Base-by-base conservation (phyloP, 2,888 invertebrate species). In the Hedya salicella region DNA sequence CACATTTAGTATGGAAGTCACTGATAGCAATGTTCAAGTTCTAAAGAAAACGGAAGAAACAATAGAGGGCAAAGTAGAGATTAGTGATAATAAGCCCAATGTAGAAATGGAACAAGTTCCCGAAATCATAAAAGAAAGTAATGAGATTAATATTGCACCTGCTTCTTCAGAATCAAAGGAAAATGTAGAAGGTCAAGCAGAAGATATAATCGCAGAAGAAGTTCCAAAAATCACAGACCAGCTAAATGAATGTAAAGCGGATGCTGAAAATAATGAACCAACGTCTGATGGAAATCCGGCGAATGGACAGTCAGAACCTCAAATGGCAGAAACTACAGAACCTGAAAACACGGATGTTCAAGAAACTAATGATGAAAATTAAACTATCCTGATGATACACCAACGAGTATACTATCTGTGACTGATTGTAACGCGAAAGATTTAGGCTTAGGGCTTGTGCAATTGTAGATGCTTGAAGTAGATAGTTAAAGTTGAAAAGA, bases 1-100 rank as follows among this genome's bases (percentile, higher is more conserved):
- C 86, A 87, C 83, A 73, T 83, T 91, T 74, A 91, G 89, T 74
- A 91, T 91, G 90, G 87, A 89, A 79, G 89, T 91, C 30, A 78
- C 82, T n/a, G 82, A 90, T 67, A 81, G 80, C 54, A 83, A 87
- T 70, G 78, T 91, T 66, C 85, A 85, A 62, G 78, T 91, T 52
- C 72, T 91, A 36, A 86, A 86, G 52, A 83, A 90, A 77, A 85
- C 84, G 1, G 73, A 85, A 75, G 87, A 90, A 73, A 73, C 83
- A 66, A 73, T 84, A 68, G 82, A 84, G 66, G 52, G 40, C 52
- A 53, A 64, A 60, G 30, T 56, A 66, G 64, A 68, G 16, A 48
- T 52, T 59, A 63, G 57, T 9, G 57, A 63, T 59, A 62, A 48
- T 61, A 56, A 66, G 40, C 53, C 46, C 19, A 74, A 70, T 68